Base-by-base conservation (phyloP, 2,888 invertebrate genomes). In the Agrilus biguttatus region DNA sequence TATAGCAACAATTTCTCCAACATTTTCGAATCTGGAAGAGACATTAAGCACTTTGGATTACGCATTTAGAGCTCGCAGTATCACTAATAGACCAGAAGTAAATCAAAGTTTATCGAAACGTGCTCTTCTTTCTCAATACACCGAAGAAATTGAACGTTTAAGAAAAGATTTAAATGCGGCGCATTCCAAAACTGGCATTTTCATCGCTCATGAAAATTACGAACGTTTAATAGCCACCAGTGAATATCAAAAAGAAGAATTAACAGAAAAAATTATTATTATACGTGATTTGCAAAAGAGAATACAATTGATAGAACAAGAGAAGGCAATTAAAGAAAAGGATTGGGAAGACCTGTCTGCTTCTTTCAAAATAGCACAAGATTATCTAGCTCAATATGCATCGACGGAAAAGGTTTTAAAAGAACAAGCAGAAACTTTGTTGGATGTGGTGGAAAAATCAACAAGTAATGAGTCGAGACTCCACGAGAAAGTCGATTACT, bases 31-130 rank as follows among this genome's bases (percentile, higher is more conserved):
- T 62, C 62, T 88, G 14, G 95, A 96, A 56, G 97, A 97, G 66
- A 95, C 96, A 0, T 67, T 93, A 43, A 93, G 88, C 53, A 97
- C 97, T 0, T 65, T 98, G 46, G 96, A 97, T 55, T 98, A 97
- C 65, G 97, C 96, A 0, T 78, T 86, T 65, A 71, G 95, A 21
- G 97, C 97, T 1, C 90, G 91, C 66, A 90, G 91, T 60, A 96
- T 97, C 47, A 89, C 80, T 44, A 87, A 86, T 61, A 81, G 84
- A 53, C 97, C 97, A 0, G 92, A 93, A 62, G 74, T 93, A n/a
- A 90, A 93, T 70, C 89, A 91, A 67, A 86, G 85, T 58, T 69
- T 89, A 47, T 85, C 85, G 0, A 88, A 88, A 62, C 81, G 80
- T 57, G 81, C 83, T 1, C 75, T 90, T 32, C 70, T 91, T 2